A percentile compares a stretch with the other conserved stretches of the same genome.
phyloP scores from a whole-genome alignment of 2,113 vertebrate genomes.

The Semicossyphus pulcher region DNA sequence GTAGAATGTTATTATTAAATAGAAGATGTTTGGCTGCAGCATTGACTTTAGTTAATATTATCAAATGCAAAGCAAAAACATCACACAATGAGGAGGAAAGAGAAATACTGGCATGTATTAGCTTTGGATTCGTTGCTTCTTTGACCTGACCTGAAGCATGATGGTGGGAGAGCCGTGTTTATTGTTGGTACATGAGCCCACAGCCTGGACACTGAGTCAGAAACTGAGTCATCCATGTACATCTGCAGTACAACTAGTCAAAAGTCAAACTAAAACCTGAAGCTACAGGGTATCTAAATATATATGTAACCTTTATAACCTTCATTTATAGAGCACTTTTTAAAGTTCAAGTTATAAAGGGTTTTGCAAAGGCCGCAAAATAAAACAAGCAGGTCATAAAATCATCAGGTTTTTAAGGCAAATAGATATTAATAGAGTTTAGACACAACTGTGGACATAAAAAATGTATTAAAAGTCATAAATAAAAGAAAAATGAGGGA shows the following conservation, averaged over 20 bases:
- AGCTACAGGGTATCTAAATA: background rate
- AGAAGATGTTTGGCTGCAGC: background rate
- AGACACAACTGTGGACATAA: too few relatives aligned
- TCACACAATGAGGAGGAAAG: too few relatives aligned
- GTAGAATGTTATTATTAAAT: background rate
- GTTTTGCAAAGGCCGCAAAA: background rate
- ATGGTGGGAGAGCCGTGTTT: conserved; percentile 51
- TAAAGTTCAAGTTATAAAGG: background rate
- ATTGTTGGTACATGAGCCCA: conserved; percentile 30
- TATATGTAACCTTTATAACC: background rate
- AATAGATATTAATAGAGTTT: background rate
- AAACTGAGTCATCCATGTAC: conserved; percentile 44
- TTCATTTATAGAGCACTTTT: background rate
- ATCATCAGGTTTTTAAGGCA: background rate
- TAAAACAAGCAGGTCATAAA: background rate
- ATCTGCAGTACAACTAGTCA: background rate
- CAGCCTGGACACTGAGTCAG: conserved; percentile 39
- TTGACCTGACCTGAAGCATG: conserved; percentile 15
- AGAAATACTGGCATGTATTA: background rate
- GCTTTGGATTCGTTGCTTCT: background rate
- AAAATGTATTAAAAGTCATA: too few relatives aligned
- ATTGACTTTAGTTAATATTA: too few relatives aligned
- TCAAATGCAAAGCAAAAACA: too few relatives aligned
- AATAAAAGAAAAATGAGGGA: background rate
- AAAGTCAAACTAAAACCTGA: background rate